Evolutionary conservation across 2,113 vertebrate species (phyloP).

Genomic region (Corythoichthys intestinalis): DNA sequence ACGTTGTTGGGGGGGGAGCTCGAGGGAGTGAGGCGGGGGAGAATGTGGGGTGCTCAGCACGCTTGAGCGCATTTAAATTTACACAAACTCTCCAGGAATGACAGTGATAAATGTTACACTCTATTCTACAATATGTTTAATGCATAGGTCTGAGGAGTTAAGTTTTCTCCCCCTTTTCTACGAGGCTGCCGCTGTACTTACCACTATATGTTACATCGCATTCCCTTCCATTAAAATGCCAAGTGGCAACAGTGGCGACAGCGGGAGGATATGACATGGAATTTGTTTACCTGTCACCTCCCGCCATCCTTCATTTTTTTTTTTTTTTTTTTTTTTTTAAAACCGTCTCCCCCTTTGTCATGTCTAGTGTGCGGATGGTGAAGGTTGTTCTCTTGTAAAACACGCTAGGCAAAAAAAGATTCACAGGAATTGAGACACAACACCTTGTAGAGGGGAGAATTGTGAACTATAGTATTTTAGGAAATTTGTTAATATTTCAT

Average conservation of each 20-base stretch:
- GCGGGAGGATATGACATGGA: slow-evolving; percentile 74
- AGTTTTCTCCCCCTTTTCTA: slow-evolving; percentile 74
- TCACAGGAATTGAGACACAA: slow-evolving; percentile 1
- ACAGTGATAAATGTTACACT: slow-evolving; percentile 99
- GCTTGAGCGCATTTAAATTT: slow-evolving; percentile 99
- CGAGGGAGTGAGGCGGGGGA: slow-evolving; percentile 34
- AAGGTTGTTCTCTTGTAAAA: slow-evolving; percentile 17
- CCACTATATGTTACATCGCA: slow-evolving; percentile 76
- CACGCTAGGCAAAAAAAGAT: background rate
- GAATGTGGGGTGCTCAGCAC: slow-evolving; percentile 73
- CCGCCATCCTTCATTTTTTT: slow-evolving; percentile 51
- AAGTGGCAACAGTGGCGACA: slow-evolving; percentile 78
- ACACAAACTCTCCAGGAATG: slow-evolving; percentile 98
- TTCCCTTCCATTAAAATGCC: slow-evolving; percentile 80
- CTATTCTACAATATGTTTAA: slow-evolving; percentile 99
- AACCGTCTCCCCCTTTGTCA: slow-evolving; percentile 5
- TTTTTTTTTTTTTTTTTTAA: background rate
- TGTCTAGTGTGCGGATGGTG: background rate
- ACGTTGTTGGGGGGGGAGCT: slow-evolving; percentile 56
- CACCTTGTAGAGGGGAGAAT: background rate
- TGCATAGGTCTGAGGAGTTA: slow-evolving; percentile 87
- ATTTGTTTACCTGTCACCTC: slow-evolving; percentile 77
- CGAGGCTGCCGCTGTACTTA: slow-evolving; percentile 67
- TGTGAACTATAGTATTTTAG: no score
- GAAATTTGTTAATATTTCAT: no score